A percentile compares a stretch with the other conserved stretches of the same genome.
phyloP scores from a whole-genome alignment of 2,797 vertebrate genomes.

The Rhinichthys osculus region DNA sequence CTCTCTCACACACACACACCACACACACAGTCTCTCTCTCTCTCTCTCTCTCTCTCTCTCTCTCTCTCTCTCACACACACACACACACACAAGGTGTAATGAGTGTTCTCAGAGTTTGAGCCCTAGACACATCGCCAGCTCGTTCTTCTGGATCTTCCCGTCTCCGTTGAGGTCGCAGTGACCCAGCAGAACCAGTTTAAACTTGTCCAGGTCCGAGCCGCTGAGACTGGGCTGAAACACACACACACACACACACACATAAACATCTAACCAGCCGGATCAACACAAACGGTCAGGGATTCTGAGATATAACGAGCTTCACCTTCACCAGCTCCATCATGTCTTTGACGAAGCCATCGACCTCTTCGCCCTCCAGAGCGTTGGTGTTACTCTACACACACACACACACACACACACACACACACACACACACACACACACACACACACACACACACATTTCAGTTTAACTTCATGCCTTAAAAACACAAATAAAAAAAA shows the following conservation, averaged over 20 bases:
- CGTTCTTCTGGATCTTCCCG: constrained; percentile 94
- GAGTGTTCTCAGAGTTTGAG: constrained; percentile 77
- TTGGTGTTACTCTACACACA: constrained; percentile 87
- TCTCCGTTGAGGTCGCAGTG: constrained; percentile 92
- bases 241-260: not conserved
- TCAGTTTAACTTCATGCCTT: no score
- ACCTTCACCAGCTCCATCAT: constrained; percentile 98
- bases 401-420: constrained; percentile 37
- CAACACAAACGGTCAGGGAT: not conserved
- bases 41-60: no score
- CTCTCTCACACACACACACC: not conserved
- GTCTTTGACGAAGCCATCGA: constrained; percentile 96
- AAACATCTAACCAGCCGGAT: not conserved
- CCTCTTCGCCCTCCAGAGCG: constrained; percentile 91
- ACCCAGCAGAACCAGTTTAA: constrained; percentile 86
- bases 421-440: constrained; percentile 33
- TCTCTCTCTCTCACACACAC: no score
- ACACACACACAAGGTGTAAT: not conserved
- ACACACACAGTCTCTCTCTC: not conserved
- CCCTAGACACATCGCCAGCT: constrained; percentile 92
- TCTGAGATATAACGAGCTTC: not conserved
- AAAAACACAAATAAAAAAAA: not conserved
- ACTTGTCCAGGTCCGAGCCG: constrained; percentile 88
- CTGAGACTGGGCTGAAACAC: constrained; percentile 86
- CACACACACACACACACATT: not conserved